Base-by-base conservation (phyloP, 2,888 invertebrate genomes). In the Phlogophora meticulosa region DNA sequence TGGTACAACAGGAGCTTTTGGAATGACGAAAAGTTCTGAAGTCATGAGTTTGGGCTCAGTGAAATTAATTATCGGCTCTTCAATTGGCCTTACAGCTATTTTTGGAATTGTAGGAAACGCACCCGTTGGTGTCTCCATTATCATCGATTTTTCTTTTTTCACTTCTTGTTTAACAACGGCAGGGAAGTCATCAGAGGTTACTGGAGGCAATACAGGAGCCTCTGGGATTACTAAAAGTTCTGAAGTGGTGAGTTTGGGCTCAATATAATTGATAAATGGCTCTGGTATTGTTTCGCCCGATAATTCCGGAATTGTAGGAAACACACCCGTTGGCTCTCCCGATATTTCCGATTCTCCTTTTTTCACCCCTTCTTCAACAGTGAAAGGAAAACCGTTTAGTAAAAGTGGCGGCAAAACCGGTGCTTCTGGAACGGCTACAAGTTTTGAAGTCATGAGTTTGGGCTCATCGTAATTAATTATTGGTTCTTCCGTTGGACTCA, bases 1-100 rank as follows among this genome's bases (percentile, higher is more conserved):
- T 28, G 66, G 55, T 38, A 71, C 43, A 11, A 56, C 3, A 0
- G 64, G 56, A 10, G 64, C 48, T 46, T 63, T 51, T 1, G 70
- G 63, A 42, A 73, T 57, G 0, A 32, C 4, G 34, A 2, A 0
- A 7, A 40, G 0, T 38, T 46, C 20, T 17, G 28, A 0, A 43
- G 7, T n/a, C 0, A 15, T 5, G 15, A 11, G n/a, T 58, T 58
- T 52, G 0, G 24, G 15, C 11, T 59, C 59, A 11, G n/a, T 4
- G 0, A 24, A 7, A 9, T n/a, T 10, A 13, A 24, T 5, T 0
- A n/a, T 24, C 1, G 22, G 22, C 9, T 53, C n/a, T 15, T 17
- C n/a, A n/a, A 17, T 28, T 11, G 46, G 46, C 4, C 22, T 46
- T 5, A 4, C 28, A 2, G 2, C 28, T 28, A 28, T 28, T 28